These are phyloP conservation scores for Trinorchestia longiramus DNA, from an alignment of 1,140 invertebrate genomes.

Conservation along the genomic window DNA sequence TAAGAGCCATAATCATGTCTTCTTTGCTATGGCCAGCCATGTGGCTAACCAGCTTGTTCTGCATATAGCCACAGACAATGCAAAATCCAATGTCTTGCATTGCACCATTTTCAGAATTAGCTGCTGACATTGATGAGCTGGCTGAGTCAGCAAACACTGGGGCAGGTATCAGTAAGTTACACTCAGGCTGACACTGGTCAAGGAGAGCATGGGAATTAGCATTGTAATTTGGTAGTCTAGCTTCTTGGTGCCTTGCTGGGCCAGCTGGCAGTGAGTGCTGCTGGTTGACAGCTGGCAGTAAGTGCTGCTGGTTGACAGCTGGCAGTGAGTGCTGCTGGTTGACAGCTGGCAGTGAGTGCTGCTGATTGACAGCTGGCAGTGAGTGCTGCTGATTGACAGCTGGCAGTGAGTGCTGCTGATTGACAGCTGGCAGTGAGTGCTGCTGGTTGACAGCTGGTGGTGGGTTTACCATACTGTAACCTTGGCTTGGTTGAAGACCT, in stretches of 20 bases:
- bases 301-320: not conserved
- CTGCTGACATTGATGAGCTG: not conserved
- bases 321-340: not conserved
- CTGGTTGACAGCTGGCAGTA: not conserved
- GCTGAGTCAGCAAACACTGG: not conserved
- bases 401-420: not conserved
- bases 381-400: not conserved
- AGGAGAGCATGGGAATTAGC: not conserved
- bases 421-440: not conserved
- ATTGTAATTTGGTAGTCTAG: not conserved
- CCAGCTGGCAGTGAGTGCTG: not conserved
- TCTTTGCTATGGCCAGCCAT: conserved; percentile 21
- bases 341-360: not conserved
- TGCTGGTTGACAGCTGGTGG: not conserved
- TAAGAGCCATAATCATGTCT: conserved; percentile 25
- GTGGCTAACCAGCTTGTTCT: not conserved
- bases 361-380: not conserved
- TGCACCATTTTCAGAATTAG: not conserved
- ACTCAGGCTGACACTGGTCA: not conserved
- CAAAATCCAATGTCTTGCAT: not conserved
- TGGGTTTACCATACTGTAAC: not conserved
- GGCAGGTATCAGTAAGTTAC: not conserved
- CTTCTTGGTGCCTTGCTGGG: not conserved
- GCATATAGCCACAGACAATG: conserved; percentile 4
- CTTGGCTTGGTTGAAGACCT: not conserved